Base-by-base conservation (phyloP, 2,797 vertebrate genomes). In the Nannoperca obscura region DNA sequence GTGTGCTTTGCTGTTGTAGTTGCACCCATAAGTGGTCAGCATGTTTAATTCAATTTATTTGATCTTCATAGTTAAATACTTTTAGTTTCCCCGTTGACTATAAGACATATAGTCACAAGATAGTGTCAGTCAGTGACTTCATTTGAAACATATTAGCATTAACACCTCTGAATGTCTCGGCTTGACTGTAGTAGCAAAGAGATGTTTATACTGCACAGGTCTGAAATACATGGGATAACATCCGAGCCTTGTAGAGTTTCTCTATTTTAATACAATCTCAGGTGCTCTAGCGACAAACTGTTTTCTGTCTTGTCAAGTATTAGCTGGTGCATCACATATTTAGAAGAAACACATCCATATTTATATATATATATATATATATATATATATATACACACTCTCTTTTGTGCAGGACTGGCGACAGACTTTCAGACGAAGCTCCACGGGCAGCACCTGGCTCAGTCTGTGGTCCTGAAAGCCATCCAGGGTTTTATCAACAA, bases 401-500 rank as follows among this genome's bases (percentile, higher is more conserved):
- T 52, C 8, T 64, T 67, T 11, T 65, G 10, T 77, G 20, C 82
- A 99, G 98, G 98, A 79, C 91, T 99, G 1, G 94, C 95, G 8
- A 85, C 69, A 15, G 97, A 98, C 71, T 95, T 99, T 47, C 90
- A 76, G 0, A 72, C 71, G 1, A 96, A 96, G 64, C 95, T 99
- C 40, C 98, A 99, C 0, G 98, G 98, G 38, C 98, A 99, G 90
- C 98, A 99, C 86, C 76, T 99, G 89, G 97, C 91, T 55, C 95
- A 93, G 87, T 93, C 93, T 0, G 94, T 97, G 54, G 92, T 99
- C 22, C 32, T 97, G 15, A 96, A 80, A 74, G 94, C 96, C 0
- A 81, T 98, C 77, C 95, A 81, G 81, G 93, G 91, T 63, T 98
- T 98, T 71, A 91, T 99, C 69, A 95, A 93, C 86, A 95, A 80